Evolutionary conservation across 2,113 vertebrate genomes (phyloP), one percentile per base, ranked within the genome.

Genomic region (Gyps fulvus): DNA sequence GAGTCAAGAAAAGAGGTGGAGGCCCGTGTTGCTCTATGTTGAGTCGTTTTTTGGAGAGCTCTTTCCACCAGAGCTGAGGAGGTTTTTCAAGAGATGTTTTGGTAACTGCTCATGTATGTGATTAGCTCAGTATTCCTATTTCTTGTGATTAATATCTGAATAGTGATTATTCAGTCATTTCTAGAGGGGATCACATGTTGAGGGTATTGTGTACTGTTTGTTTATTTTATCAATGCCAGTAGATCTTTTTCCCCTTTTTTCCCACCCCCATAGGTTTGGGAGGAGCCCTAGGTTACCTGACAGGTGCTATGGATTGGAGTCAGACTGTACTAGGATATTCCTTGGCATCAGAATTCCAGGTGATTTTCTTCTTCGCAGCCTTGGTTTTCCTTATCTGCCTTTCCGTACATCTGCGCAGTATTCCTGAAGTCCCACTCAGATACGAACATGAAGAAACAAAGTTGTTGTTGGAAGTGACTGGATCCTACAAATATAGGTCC

Each of bases 271-370:
- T 95, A 99, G 99, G 99, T 96, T 97, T 99, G 50, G 99, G 99
- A 31, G 99, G 99, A 87, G 99, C 99, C 4, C 98, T 98, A 49
- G 99, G 99, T 42, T 99, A 99, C 95, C 96, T 99, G 63, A 98
- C 99, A 49, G 99, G 99, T 67, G 99, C 99, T 29, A 98, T 99
- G 97, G 99, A 99, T 80, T 99, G 99, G 99, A 98, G 98, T 45
- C 97, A 99, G 43, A 98, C 99, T 11, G 27, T 97, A 6, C 86
- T 99, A 58, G 99, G 99, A 83, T 96, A 95, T 83, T 62, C 98
- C 59, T 97, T 99, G 96, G 98, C 98, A 59, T 99, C 99, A 0
- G 99, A 99, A 97, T 99, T 99, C 98, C 99, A 99, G 91, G 99
- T 99, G 98, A 99, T 99, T 97, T 99, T 98, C 97, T 98, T 99